These are phyloP conservation scores for Protonemura montana DNA, from an alignment of 2,888 invertebrate species.

Conservation along the genomic window DNA sequence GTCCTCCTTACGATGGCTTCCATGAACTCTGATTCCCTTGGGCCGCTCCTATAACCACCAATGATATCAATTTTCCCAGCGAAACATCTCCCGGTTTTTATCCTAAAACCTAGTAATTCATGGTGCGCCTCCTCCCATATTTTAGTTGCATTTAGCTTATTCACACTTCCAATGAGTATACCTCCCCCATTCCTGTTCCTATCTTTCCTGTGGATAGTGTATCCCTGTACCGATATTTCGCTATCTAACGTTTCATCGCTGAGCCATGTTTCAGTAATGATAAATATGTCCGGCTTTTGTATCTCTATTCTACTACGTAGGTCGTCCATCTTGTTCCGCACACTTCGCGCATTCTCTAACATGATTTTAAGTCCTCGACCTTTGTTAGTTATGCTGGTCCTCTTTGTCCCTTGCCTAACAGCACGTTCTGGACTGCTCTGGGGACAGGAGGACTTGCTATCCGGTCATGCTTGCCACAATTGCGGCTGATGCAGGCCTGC, in stretches of 20 bases:
- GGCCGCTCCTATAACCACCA: constrained; percentile 13
- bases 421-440: neutral
- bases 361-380: neutral
- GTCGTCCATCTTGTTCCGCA: neutral
- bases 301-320: neutral
- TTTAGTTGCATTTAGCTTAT: neutral
- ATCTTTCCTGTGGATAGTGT: neutral
- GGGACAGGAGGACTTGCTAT: neutral
- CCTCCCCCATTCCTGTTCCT: constrained; percentile 16
- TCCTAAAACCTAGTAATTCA: neutral
- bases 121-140: neutral
- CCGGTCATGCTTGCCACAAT: neutral
- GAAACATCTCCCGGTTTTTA: neutral
- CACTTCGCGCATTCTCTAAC: neutral
- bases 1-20: neutral
- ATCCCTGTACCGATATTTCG: neutral
- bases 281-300: neutral
- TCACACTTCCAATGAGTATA: constrained; percentile 1
- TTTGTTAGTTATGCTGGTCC: neutral
- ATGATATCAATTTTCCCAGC: neutral
- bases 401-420: neutral
- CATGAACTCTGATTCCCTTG: neutral
- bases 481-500: neutral
- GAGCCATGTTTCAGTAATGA: neutral
- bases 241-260: neutral